Evolutionary conservation across 2,797 vertebrate genomes (phyloP).

Genomic region (Alfaro cultratus): DNA sequence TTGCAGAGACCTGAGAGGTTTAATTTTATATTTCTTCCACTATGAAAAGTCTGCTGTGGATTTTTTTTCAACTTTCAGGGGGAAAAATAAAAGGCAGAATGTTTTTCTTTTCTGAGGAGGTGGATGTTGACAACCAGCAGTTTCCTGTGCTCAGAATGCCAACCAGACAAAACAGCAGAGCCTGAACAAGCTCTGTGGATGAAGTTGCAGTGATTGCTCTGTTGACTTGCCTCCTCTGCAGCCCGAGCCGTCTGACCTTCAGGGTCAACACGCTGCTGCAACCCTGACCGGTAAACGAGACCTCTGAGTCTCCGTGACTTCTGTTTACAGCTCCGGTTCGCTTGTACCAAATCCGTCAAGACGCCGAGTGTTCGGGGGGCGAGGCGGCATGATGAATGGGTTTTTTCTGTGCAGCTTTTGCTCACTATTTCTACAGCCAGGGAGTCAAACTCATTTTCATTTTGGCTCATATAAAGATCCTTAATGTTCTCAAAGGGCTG

Average conservation of each 20-base stretch:
- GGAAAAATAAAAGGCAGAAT: not conserved
- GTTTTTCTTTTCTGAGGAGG: not conserved
- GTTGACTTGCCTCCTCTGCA: slow-evolving; percentile 34
- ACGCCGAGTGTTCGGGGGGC: not conserved
- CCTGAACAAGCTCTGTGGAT: slow-evolving; percentile 10
- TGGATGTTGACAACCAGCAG: slow-evolving; percentile 26
- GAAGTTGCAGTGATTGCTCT: slow-evolving; percentile 20
- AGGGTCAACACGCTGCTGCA: slow-evolving; percentile 17
- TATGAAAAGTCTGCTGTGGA: not conserved
- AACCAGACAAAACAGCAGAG: slow-evolving; percentile 4
- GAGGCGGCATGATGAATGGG: slow-evolving; percentile 46
- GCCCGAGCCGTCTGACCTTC: slow-evolving; percentile 37
- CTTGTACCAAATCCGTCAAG: slow-evolving; percentile 32
- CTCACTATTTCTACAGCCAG: not conserved
- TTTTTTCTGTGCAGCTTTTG: slow-evolving; percentile 22
- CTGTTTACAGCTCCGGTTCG: slow-evolving; percentile 37
- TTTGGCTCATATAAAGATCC: no score
- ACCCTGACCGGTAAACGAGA: slow-evolving; percentile 43
- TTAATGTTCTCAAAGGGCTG: no score
- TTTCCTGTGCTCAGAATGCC: slow-evolving; percentile 19
- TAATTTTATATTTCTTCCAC: not conserved
- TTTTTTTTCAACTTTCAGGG: not conserved
- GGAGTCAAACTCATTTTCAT: no score
- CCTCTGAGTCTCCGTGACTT: slow-evolving; percentile 17
- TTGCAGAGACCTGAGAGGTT: not conserved